Evolutionary conservation across 2,797 vertebrate genomes (phyloP), one percentile per base, ranked within the genome.

Genomic region (Schizopygopsis malacanthus): DNA sequence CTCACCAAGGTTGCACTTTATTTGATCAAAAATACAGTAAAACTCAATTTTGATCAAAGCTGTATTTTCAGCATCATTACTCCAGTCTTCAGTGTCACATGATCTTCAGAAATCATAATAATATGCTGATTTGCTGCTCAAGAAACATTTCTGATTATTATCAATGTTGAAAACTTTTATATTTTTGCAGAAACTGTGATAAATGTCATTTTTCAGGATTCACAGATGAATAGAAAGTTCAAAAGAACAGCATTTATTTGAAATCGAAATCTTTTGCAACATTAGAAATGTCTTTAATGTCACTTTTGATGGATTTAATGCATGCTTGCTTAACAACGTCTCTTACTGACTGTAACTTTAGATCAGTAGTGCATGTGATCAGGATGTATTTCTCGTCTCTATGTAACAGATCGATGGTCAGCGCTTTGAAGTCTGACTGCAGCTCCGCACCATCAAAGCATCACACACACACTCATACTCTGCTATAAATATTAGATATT

Each of bases 331-430:
- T 2, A 61, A n/a, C 12, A 61, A 61, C 2, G 59, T 61, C 25
- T 75, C 15, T 10, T 25, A 4, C 2, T 33, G 72, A 18, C 15
- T 8, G 13, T 1, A 16, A 47, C 13, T 8, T 28, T 73, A 47
- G 39, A 43, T 22, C 9, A n/a, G 12, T 33, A 25, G 41, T 47
- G 70, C 52, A 54, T 54, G 20, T 54, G 59, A 25, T 61, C 59
- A 25, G 56, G 67, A 70, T 70, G 77, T 72, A 78, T 85, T 70
- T 65, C 81, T 93, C 90, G 28, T 28, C 28, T 85, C 92, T 83
- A 69, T 91, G 88, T 89, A 93, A 93, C 92, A 81, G 75, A 69
- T 88, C 88, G 87, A 95, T 94, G 90, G 41, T 18, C 50, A n/a
- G 33, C 33, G 54, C 91, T 92, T 92, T 92, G 88, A 94, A 91